Percentiles rank a stretch among this genome's conserved stretches.
These are phyloP conservation scores for Entomobrya multifasciata DNA, from an alignment of 2,888 invertebrate species.

Conservation along the genomic window DNA sequence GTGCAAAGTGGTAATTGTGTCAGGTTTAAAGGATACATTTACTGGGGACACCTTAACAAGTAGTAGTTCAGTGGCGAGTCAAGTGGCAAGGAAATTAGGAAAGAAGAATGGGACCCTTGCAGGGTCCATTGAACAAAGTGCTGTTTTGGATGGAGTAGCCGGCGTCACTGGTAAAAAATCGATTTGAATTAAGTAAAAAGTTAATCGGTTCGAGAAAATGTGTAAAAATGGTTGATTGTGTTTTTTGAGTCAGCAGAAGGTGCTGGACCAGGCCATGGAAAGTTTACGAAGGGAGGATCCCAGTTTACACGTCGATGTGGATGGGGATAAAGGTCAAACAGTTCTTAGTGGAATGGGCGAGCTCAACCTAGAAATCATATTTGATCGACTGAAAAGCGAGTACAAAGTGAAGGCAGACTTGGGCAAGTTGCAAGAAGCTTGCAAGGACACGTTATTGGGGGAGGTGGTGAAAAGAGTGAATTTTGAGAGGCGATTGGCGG, in stretches of 20 bases:
- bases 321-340: constrained; percentile 92
- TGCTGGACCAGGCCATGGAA: constrained; percentile 90
- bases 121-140: no score
- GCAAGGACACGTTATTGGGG: constrained; percentile 88
- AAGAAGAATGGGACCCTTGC: constrained; percentile 79
- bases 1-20: constrained; percentile 96
- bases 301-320: constrained; percentile 88
- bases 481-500: constrained; percentile 86
- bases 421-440: constrained; percentile 95
- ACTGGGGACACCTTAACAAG: constrained; percentile 91
- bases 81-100: constrained; percentile 84
- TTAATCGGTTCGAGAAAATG: background rate
- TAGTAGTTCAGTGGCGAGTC: constrained; percentile 83
- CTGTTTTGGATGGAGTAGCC: constrained; percentile 87
- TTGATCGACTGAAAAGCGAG: constrained; percentile 92
- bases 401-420: constrained; percentile 95
- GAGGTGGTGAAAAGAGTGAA: constrained; percentile 82
- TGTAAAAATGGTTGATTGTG: no score
- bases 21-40: constrained; percentile 89
- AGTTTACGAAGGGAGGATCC: constrained; percentile 95
- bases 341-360: constrained; percentile 98
- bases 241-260: constrained; percentile 86
- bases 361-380: constrained; percentile 96
- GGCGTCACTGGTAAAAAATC: constrained; percentile 85
- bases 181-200: no score